phyloP scores from a whole-genome alignment of 1,140 invertebrate species.

The Akabosia matsudoensis region DNA sequence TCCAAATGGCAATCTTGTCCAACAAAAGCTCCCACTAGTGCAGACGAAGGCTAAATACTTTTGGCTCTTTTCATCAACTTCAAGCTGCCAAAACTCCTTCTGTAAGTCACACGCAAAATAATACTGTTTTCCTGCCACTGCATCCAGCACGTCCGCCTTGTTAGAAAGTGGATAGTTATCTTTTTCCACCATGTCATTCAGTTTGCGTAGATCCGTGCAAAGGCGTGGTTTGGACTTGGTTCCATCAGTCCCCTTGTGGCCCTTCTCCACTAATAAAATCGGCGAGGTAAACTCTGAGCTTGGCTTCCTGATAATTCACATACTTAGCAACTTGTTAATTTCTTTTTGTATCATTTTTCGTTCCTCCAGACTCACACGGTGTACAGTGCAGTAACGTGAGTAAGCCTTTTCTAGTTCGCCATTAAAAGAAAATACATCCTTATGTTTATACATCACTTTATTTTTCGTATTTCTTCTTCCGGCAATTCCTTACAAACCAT shows the following conservation, averaged over 20 bases:
- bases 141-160: not conserved
- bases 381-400: not conserved
- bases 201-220: not conserved
- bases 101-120: not conserved
- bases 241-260: not conserved
- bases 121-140: not conserved
- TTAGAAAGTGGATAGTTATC: not conserved
- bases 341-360: not conserved
- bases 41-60: slow-evolving; percentile 5
- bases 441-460: not conserved
- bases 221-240: not conserved
- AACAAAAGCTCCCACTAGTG: not conserved
- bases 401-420: not conserved
- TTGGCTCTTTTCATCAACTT: not conserved
- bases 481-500: not conserved
- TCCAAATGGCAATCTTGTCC: slow-evolving; percentile 5
- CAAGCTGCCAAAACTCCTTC: slow-evolving; percentile 16
- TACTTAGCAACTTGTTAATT: not conserved
- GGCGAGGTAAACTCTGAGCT: not conserved
- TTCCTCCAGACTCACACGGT: not conserved
- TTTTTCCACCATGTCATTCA: not conserved
- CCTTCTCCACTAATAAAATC: not conserved
- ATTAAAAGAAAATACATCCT: not conserved
- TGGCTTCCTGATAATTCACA: not conserved
- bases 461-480: not conserved